phyloP scores from a whole-genome alignment of 2,113 vertebrate genomes.

The Chiloscyllium plagiosum region DNA sequence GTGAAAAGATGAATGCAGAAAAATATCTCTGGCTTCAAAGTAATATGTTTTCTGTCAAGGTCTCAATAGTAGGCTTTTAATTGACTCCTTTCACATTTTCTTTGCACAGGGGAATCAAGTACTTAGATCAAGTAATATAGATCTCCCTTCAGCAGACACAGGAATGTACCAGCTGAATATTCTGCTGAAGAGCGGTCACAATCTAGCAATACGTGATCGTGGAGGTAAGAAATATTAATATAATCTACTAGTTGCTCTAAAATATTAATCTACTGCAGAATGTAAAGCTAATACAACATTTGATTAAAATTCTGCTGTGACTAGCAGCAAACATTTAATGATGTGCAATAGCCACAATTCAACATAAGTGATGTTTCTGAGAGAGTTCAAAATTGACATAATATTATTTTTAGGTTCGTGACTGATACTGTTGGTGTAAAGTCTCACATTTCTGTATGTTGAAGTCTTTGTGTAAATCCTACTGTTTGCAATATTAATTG shows the following conservation, averaged over 20 bases:
- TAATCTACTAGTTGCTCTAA: not conserved
- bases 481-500: not conserved
- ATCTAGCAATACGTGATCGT: conserved; percentile 83
- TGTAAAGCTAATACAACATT: not conserved
- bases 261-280: not conserved
- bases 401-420: not conserved
- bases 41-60: not conserved
- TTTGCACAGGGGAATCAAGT: conserved; percentile 64
- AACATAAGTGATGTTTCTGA: not conserved
- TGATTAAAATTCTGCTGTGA: not conserved
- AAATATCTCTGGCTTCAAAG: not conserved
- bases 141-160: conserved; percentile 57
- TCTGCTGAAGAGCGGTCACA: conserved; percentile 77
- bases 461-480: not conserved
- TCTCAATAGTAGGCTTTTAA: not conserved
- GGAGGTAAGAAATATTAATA: conserved; percentile 64
- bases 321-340: not conserved
- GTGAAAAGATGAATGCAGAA: not conserved
- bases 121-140: conserved; percentile 72
- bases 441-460: not conserved
- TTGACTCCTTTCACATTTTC: conserved; percentile 30
- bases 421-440: not conserved
- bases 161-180: conserved; percentile 91
- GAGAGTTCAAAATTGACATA: not conserved
- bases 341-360: not conserved